Conservation (phyloP, 64 coral and sea anemone species). For the Montipora sp. region DNA sequence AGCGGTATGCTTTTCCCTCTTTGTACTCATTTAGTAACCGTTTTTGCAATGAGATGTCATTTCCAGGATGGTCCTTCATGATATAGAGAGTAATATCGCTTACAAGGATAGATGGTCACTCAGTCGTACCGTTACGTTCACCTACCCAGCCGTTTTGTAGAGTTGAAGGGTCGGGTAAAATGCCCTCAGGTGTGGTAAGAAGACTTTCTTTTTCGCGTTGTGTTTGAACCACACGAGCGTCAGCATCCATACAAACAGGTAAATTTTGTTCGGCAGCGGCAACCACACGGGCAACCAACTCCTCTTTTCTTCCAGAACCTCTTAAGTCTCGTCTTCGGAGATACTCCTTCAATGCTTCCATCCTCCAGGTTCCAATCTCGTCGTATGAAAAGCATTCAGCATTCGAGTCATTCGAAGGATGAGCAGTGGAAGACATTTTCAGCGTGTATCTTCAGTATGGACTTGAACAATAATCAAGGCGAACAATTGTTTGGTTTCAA, state of each 20-base stretch:
- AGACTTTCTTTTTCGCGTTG: constrained; percentile 26
- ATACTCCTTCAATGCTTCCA: constrained; percentile 59
- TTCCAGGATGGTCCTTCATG: constrained; percentile 75
- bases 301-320: constrained; percentile 42
- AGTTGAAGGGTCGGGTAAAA: constrained; percentile 49
- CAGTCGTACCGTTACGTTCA: constrained; percentile 37
- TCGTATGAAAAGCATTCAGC: constrained; percentile 19
- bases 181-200: constrained; percentile 13
- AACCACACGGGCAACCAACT: constrained; percentile 63
- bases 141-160: constrained; percentile 47
- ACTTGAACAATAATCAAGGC: too few relatives aligned
- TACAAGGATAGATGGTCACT: constrained; percentile 63
- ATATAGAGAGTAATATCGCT: constrained; percentile 73
- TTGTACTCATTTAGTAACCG: constrained; percentile 76
- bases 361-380: constrained; percentile 33
- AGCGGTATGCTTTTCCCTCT: constrained; percentile 73
- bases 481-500: too few relatives aligned
- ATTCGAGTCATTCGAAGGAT: too few relatives aligned
- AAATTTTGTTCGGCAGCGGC: constrained; percentile 58
- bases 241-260: constrained; percentile 6
- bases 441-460: too few relatives aligned
- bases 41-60: constrained; percentile 67
- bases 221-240: neutral
- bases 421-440: too few relatives aligned
- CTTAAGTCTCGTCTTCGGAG: constrained; percentile 48